Percentiles rank a stretch among this genome's conserved stretches.
phyloP scores from a whole-genome alignment of 1,140 invertebrate genomes.

The Whitmania pigra region DNA sequence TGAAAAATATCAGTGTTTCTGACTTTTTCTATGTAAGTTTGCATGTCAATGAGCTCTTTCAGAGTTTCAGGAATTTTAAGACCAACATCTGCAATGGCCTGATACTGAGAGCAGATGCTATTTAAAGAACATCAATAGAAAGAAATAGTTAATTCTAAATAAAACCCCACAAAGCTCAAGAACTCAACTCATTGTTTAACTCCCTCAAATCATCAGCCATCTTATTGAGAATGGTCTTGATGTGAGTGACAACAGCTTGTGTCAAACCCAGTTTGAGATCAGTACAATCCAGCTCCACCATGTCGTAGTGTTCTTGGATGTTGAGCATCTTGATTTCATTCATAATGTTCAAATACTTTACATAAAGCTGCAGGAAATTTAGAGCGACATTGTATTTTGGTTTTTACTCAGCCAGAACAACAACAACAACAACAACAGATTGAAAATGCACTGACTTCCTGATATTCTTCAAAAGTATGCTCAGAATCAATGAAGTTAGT shows the following conservation, averaged over 20 bases:
- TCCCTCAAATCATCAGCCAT: conserved; percentile 37
- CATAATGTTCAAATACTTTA: conserved; percentile 36
- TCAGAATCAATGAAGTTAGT: conserved; percentile 37
- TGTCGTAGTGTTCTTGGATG: conserved; percentile 39
- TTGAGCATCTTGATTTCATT: conserved; percentile 38
- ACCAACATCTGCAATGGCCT: conserved; percentile 33
- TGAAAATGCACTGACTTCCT: conserved; percentile 29
- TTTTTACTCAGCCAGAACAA: too few relatives aligned
- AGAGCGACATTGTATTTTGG: too few relatives aligned
- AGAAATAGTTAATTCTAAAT: background rate
- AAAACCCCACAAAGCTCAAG: background rate
- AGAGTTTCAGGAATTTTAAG: conserved; percentile 37
- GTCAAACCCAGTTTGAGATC: conserved; percentile 39
- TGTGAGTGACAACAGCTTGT: conserved; percentile 32
- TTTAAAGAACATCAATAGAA: background rate
- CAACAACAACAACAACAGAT: too few relatives aligned
- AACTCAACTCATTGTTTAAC: conserved; percentile 33
- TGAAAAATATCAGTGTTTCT: conserved; percentile 36
- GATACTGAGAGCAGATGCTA: conserved; percentile 40
- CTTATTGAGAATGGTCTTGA: conserved; percentile 35
- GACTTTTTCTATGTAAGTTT: conserved; percentile 37
- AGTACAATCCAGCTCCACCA: conserved; percentile 41
- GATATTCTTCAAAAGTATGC: conserved; percentile 42
- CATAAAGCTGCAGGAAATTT: conserved; percentile 34
- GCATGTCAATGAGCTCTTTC: conserved; percentile 40